Evolutionary conservation across 2,113 vertebrate species (phyloP), one percentile per base, ranked within the genome.

Genomic region (Datnioides undecimradiatus): DNA sequence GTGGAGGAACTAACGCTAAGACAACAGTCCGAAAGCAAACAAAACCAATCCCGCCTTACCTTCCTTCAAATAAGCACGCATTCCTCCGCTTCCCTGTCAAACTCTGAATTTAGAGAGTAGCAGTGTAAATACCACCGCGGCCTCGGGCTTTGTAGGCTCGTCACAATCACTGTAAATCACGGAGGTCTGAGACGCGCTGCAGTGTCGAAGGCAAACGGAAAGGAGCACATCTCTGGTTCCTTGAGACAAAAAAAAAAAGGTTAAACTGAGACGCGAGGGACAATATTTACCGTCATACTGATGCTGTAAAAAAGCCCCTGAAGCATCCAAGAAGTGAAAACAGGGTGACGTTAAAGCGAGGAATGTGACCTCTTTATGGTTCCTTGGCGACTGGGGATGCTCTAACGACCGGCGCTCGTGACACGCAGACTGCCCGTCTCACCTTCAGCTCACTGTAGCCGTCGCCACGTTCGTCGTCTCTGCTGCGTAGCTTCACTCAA

Each of bases 11-110:
- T 89, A 82, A 86, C 48, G 80, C 88, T 91, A 81, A 88, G 85
- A 93, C 87, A 91, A 92, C 86, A 91, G 77, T 69, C 67, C 64
- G 48, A 91, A 92, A 48, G 82, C 82, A 93, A 94, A 90, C 88
- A 93, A 71, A 67, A 36, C 68, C 83, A 55, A 79, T 82, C 79
- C 82, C 0, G 52, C 65, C 69, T 70, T 66, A 51, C 79, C 67
- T 76, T 78, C 76, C 55, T 76, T 90, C 88, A 93, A 91, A 91
- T 88, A 93, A 94, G 93, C 86, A 87, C 70, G 62, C 79, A 84
- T 87, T 84, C 66, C 83, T 0, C 57, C n/a, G 52, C 74, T 83
- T 69, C 70, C 41, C 66, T 60, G 80, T 84, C 84, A 65, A 64
- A 77, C 40, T 60, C 73, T 66, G 71, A 73, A 63, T 68, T 70